Base-by-base conservation (phyloP, 2,797 vertebrate species). In the Mycteria americana region DNA sequence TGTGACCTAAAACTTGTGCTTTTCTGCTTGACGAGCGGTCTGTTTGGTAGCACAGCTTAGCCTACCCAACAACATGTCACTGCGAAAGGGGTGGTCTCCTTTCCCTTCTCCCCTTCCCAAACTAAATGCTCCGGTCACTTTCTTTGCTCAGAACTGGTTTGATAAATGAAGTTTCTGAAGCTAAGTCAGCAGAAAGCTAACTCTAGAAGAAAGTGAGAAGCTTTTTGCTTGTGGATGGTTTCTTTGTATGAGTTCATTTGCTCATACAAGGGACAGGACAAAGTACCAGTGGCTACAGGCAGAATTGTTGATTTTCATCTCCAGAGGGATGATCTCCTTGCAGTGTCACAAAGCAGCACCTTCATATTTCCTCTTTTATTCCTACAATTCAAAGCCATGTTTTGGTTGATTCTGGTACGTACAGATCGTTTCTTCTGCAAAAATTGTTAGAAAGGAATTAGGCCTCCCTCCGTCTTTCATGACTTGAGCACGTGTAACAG, bases 251-350 rank as follows among this genome's bases (percentile, higher is more conserved):
- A 48, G 39, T 39, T 82, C 9, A 13, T 87, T 75, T 67, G 62
- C 80, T 84, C 9, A 1, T 6, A 0, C 0, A 1, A 83, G 45
- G n/a, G n/a, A 27, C 11, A 39, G 45, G 53, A 35, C 43, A 19
- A 43, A 68, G 22, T 22, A 13, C 18, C 41, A 18, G 27, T 62
- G 65, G 37, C 23, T 83, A 1, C 33, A 60, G 68, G 60, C 41
- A 15, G 50, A 82, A 11, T 18, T 63, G 35, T 8, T 35, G 22
- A 18, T 79, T 31, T 85, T 65, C 14, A 43, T 65, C 50, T 91
- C 65, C 53, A 33, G n/a, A 64, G 65, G 60, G 16, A 8, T 74
- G n/a, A 41, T 73, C 18, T 17, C 21, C 50, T 68, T 19, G 22
- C 3, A 28, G 39, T 16, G 59, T 35, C 63, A 51, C 27, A 39